A percentile compares a stretch with the other conserved stretches of the same genome.
These are phyloP conservation scores for Periophthalmus magnuspinnatus DNA, from an alignment of 2,797 vertebrate species.

Conservation along the genomic window DNA sequence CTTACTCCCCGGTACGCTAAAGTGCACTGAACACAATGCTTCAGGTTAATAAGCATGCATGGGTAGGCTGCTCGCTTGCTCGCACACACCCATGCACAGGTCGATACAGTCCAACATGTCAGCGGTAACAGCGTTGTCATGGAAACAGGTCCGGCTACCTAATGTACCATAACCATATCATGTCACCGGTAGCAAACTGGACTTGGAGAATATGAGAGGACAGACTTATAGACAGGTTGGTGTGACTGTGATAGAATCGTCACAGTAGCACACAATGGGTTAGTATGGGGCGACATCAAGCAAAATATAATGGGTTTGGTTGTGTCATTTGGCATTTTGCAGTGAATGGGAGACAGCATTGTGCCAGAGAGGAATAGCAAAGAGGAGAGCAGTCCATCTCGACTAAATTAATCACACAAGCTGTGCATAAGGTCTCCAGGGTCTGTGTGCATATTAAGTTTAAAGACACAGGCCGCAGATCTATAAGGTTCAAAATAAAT, in stretches of 20 bases:
- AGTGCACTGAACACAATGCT: slow-evolving; percentile 16
- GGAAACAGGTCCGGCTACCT: slow-evolving; percentile 72
- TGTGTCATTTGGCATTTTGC: slow-evolving; percentile 3
- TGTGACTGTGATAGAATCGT: slow-evolving; percentile 1
- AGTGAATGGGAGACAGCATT: slow-evolving; percentile 2
- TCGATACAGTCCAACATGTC: slow-evolving; percentile 57
- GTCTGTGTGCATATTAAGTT: slow-evolving; percentile 4
- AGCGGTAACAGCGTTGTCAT: slow-evolving; percentile 66
- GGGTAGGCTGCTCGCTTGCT: slow-evolving; percentile 25
- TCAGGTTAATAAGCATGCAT: slow-evolving; percentile 29
- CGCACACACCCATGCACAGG: slow-evolving; percentile 45
- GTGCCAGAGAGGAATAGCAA: slow-evolving; percentile 4
- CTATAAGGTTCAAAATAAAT: slow-evolving; percentile 1
- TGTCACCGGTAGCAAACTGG: slow-evolving; percentile 31
- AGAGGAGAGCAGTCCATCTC: slow-evolving; percentile 18
- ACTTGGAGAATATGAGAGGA: slow-evolving; percentile 11
- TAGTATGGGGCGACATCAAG: not conserved
- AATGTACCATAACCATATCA: slow-evolving; percentile 47
- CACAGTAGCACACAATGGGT: not conserved
- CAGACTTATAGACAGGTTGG: not conserved
- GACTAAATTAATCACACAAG: slow-evolving; percentile 20
- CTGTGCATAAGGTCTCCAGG: slow-evolving; percentile 26
- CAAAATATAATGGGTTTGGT: not conserved
- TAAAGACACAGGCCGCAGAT: slow-evolving; percentile 10
- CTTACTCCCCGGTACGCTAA: not conserved